Base-by-base conservation (phyloP, 2,888 invertebrate species). In the Aethes cnicana region DNA sequence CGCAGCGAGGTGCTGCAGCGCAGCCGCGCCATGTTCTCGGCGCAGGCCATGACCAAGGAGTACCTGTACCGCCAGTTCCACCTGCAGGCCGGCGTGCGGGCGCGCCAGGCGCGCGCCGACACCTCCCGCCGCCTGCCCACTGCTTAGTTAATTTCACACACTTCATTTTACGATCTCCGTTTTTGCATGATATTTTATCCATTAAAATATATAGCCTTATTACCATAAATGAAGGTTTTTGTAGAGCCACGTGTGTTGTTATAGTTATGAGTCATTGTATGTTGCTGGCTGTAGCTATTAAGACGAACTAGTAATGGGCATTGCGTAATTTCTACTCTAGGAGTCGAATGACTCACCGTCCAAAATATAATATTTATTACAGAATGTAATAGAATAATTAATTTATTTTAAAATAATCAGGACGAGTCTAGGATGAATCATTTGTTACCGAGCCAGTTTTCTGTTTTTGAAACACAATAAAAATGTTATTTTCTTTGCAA, bases 11-110 rank as follows among this genome's bases (percentile, higher is more conserved):
- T 87, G 7, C 62, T 90, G 37, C 71, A 70, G 54, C 69, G 88
- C 2, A 89, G 90, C 54, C 71, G 90, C 35, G 81, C 78, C 1
- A 88, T 90, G 90, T 90, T 90, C 63, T 74, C 79, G 1, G 85
- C 87, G 3, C 85, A 89, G 47, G 87, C 89, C 2, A 89, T 89
- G 89, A 90, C 90, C 8, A 90, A 90, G 56, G 90, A 90, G 63
- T 90, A 89, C 57, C 74, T 90, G 64, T 90, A 90, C 58, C 71
- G 90, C 0, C 90, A 89, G 59, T 85, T 88, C 56, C 85, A 88
- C 53, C 66, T 89, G 21, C 83, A 86, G 48, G 85, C 86, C 0
- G 85, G 86, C 0, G 79, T 88, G 11, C 20, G 71, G 5, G 66
- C 63, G n/a, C 66, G 88, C 1, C 84, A 87, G 62, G 68, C 56